A percentile compares a stretch with the other conserved stretches of the same genome.
These are phyloP conservation scores for Leptodactylus fallax DNA, from an alignment of 2,797 vertebrate species.

Conservation along the genomic window DNA sequence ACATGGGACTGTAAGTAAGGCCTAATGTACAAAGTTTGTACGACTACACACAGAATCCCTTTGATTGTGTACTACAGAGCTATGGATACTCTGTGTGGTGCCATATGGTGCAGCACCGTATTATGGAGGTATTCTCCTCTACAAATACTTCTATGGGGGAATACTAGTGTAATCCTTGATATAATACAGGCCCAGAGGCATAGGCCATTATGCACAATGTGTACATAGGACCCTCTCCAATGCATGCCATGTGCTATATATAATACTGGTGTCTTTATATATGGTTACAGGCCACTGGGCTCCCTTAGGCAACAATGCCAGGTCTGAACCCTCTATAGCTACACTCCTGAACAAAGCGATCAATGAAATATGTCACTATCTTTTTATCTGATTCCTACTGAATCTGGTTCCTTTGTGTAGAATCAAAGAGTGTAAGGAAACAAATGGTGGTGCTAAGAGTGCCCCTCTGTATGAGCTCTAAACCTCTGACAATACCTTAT, in stretches of 20 bases:
- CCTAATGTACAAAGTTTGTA: background rate
- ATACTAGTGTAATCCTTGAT: too few relatives aligned
- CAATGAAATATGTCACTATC: background rate
- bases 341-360: too few relatives aligned
- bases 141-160: too few relatives aligned
- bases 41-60: background rate
- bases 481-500: too few relatives aligned
- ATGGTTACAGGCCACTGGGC: background rate
- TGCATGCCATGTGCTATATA: background rate
- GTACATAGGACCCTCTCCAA: background rate
- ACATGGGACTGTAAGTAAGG: background rate
- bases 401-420: too few relatives aligned
- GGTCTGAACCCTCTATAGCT: background rate
- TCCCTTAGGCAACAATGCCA: background rate
- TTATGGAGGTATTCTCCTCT: background rate
- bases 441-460: too few relatives aligned
- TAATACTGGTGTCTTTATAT: background rate
- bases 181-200: too few relatives aligned
- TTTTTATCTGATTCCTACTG: background rate
- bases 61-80: background rate
- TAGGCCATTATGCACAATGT: too few relatives aligned
- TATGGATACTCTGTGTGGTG: background rate
- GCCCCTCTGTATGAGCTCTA: too few relatives aligned
- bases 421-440: too few relatives aligned
- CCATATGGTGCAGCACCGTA: background rate